Percentiles rank a stretch among this genome's conserved stretches.
Conservation (phyloP, 2,113 vertebrate genomes). For the Brachirus orientalis region DNA sequence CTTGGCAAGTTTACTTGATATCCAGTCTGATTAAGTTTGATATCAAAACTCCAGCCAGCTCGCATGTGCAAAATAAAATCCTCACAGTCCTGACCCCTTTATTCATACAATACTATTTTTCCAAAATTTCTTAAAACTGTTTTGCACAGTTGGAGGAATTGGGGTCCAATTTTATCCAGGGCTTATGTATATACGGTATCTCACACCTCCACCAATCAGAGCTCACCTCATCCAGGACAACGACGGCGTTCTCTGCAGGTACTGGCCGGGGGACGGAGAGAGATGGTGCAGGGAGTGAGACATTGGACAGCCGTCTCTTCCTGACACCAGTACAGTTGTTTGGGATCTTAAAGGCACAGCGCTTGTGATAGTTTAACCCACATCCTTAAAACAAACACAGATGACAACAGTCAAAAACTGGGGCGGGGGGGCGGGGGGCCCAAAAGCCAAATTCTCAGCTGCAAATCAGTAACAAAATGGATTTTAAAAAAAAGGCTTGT, state of each 20-base stretch:
- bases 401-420: slow-evolving; percentile 13
- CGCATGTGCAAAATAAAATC: not conserved
- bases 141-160: no score
- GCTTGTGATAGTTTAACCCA: slow-evolving; percentile 97
- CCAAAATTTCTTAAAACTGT: no score
- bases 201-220: not conserved
- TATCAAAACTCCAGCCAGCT: slow-evolving; percentile 12
- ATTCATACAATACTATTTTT: slow-evolving; percentile 5
- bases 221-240: slow-evolving; percentile 89
- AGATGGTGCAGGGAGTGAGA: slow-evolving; percentile 90
- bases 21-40: slow-evolving; percentile 25
- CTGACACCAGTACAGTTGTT: slow-evolving; percentile 97
- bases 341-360: slow-evolving; percentile 98
- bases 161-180: not conserved
- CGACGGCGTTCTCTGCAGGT: slow-evolving; percentile 84
- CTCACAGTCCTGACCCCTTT: not conserved
- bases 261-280: slow-evolving; percentile 89
- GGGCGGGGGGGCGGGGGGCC: no score
- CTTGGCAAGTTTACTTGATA: slow-evolving; percentile 24
- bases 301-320: slow-evolving; percentile 93
- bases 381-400: slow-evolving; percentile 84
- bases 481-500: no score
- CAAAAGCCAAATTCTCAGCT: no score
- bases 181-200: no score
- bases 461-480: no score